These are phyloP conservation scores for Scalopus aquaticus DNA, from an alignment of 2,113 vertebrate genomes.

Conservation along the genomic window DNA sequence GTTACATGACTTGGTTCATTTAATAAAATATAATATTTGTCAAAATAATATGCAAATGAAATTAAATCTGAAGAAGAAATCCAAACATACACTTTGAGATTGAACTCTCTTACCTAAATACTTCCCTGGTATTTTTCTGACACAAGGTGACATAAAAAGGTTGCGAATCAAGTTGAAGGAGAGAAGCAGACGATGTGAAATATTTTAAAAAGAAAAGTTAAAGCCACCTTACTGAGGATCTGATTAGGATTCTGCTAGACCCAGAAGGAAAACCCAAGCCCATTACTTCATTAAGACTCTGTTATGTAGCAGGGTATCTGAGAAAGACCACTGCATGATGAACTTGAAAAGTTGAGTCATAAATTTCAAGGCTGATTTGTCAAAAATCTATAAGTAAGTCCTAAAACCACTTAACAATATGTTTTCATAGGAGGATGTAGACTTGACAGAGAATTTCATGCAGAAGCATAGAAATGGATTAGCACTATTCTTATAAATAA, in stretches of 20 bases:
- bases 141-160: background rate
- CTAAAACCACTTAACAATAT: background rate
- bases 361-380: background rate
- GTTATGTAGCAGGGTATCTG: background rate
- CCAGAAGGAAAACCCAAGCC: fast-evolving
- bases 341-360: background rate
- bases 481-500: background rate
- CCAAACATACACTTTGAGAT: background rate
- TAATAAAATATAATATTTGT: background rate
- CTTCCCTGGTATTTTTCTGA: background rate
- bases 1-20: background rate
- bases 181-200: background rate
- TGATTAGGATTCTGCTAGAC: too few relatives aligned
- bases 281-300: background rate
- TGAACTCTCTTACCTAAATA: background rate
- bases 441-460: background rate
- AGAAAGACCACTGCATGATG: fast-evolving
- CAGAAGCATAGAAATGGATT: too few relatives aligned
- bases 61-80: background rate
- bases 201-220: background rate
- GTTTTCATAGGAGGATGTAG: background rate
- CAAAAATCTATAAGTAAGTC: background rate
- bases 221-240: background rate
- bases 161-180: background rate
- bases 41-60: background rate